Evolutionary conservation across 2,113 vertebrate species (phyloP).

Genomic region (Cervus canadensis): DNA sequence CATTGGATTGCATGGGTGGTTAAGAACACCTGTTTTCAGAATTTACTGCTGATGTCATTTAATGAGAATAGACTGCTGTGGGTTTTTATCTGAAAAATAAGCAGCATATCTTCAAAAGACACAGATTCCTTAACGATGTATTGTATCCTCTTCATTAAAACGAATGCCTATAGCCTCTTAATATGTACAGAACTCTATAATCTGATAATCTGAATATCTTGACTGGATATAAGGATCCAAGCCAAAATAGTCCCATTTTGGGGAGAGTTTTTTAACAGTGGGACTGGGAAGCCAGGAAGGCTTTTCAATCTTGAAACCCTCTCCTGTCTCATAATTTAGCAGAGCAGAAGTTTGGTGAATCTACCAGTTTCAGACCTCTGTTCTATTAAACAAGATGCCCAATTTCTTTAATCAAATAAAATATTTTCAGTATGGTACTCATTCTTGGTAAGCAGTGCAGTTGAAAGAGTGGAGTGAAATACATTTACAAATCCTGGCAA

Average conservation of each 20-base stretch:
- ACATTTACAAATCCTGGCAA: background rate
- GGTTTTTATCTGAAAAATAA: conserved; percentile 3
- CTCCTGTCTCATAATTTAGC: background rate
- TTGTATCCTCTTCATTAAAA: background rate
- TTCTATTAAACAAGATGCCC: background rate
- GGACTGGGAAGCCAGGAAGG: background rate
- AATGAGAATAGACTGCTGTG: background rate
- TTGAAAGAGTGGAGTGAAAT: background rate
- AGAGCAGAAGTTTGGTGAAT: background rate
- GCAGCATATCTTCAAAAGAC: background rate
- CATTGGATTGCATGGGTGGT: background rate
- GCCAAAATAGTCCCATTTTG: background rate
- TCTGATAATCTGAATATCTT: background rate
- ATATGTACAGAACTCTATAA: background rate
- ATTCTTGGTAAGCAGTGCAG: background rate
- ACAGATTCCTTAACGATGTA: background rate
- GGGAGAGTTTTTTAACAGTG: background rate
- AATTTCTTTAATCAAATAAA: conserved; percentile 6
- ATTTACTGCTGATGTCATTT: background rate
- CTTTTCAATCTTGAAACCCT: background rate
- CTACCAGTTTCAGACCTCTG: background rate
- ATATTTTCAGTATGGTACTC: conserved; percentile 8
- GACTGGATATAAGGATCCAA: background rate
- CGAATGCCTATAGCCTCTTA: background rate
- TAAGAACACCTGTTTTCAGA: background rate